These are phyloP conservation scores for Phrynosoma platyrhinos DNA, from an alignment of 2,113 vertebrate genomes.

Conservation along the genomic window DNA sequence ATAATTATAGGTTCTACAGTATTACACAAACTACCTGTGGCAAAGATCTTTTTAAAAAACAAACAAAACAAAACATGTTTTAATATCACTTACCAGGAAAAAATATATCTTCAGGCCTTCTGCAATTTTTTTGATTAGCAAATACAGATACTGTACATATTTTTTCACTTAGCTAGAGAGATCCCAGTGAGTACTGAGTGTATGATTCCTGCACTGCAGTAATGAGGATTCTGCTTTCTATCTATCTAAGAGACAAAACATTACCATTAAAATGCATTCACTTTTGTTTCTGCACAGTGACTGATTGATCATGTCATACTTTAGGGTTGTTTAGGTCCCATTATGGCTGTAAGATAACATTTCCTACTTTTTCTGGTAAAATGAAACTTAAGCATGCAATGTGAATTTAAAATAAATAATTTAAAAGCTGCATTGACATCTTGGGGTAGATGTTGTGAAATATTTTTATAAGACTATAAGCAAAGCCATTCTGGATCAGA, in stretches of 20 bases:
- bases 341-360: background rate
- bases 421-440: background rate
- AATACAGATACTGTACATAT: conserved; percentile 6
- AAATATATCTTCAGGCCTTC: background rate
- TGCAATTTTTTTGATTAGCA: conserved; percentile 11
- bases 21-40: conserved; percentile 3
- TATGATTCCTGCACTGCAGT: background rate
- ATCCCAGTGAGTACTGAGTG: background rate
- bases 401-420: background rate
- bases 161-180: conserved; percentile 21
- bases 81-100: conserved; percentile 10
- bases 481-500: background rate
- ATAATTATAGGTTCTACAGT: background rate
- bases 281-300: background rate
- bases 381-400: background rate
- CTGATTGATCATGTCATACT: background rate
- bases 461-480: background rate
- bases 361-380: background rate
- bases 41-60: background rate
- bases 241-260: background rate
- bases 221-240: conserved; percentile 12
- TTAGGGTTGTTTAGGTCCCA: background rate
- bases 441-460: background rate
- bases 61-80: background rate
- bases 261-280: background rate